Base-by-base conservation (phyloP, 2,797 vertebrate species). In the Scolopax rusticola region DNA sequence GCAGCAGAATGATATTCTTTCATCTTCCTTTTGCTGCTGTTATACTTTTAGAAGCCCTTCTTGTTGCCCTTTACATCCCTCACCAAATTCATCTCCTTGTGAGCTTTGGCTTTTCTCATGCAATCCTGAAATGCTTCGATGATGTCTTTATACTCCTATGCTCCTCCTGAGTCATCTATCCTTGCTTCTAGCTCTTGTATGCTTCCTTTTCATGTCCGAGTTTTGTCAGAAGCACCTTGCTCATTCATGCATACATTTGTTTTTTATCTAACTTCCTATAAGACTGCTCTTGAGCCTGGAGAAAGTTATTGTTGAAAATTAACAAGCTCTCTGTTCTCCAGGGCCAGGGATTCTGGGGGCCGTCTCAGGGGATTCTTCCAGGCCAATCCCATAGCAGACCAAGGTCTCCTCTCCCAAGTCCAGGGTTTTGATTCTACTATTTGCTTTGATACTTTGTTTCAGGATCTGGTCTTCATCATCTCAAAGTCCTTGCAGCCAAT, bases 51-150 rank as follows among this genome's bases (percentile, higher is more conserved):
- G 56, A 69, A 47, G 21, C 12, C 8, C 19, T 70, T 40, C 65
- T 27, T 53, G 36, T 57, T 67, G 28, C 47, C 45, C 40, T 47
- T 63, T 33, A 68, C 5, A 4, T 20, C 9, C 21, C 25, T 41
- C 7, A 6, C 9, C 25, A 80, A 60, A 80, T 51, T 89, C 17
- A 89, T 15, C 2, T 51, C 27, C 30, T 17, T 1, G 10, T 17
- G 23, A n/a, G 17, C 17, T 95, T 23, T 48, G 30, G 12, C 9
- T 15, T 90, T 69, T 30, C 65, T 74, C 23, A 65, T 2, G 30
- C 0, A 0, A 64, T 19, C 25, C 40, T 41, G 9, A 28, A 56
- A 71, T n/a, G 21, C 16, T n/a, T 47, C 30, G 36, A 64, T 8
- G 3, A 16, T 33, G 33, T 41, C 50, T 64, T 48, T 30, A 48